phyloP scores from a whole-genome alignment of 2,888 invertebrate genomes.

The Eretmocerus hayati region DNA sequence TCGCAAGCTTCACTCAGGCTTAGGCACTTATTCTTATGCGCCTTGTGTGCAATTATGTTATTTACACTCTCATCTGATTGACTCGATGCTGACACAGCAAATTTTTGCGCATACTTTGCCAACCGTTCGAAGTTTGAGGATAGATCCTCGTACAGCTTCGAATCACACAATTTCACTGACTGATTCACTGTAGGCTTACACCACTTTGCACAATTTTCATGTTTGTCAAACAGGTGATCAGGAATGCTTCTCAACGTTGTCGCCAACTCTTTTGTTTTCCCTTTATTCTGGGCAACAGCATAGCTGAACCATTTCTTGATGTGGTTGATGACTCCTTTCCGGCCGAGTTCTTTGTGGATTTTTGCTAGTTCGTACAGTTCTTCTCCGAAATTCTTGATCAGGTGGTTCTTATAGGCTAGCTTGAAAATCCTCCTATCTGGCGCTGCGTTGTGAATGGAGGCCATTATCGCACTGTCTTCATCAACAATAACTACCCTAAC shows the following conservation, averaged over 20 bases:
- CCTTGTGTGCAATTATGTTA: slow-evolving; percentile 25
- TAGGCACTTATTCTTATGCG: slow-evolving; percentile 23
- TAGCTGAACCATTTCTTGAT: slow-evolving; percentile 26
- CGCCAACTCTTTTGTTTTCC: slow-evolving; percentile 9
- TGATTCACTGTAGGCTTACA: slow-evolving; percentile 15
- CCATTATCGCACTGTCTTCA: slow-evolving; percentile 6
- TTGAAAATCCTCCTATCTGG: slow-evolving; percentile 1
- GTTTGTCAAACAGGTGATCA: slow-evolving; percentile 21
- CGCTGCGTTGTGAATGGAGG: background rate
- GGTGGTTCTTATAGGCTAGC: slow-evolving; percentile 24
- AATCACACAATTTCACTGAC: slow-evolving; percentile 2
- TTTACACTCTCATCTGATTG: slow-evolving; percentile 12
- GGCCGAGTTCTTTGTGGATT: slow-evolving; percentile 16
- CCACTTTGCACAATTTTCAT: slow-evolving; percentile 25
- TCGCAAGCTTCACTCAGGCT: slow-evolving; percentile 12
- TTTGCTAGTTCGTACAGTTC: slow-evolving; percentile 22
- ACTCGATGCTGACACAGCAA: slow-evolving; percentile 7
- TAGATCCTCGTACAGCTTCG: slow-evolving; percentile 1
- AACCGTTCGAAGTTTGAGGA: slow-evolving; percentile 1
- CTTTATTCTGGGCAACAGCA: slow-evolving; percentile 21
- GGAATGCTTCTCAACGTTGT: slow-evolving; percentile 20
- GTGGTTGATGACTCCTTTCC: slow-evolving; percentile 22
- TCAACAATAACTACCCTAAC: slow-evolving; percentile 9
- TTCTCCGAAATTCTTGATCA: slow-evolving; percentile 23
- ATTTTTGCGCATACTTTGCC: slow-evolving; percentile 8